These are phyloP conservation scores for Tursiops truncatus DNA, from an alignment of 2,113 vertebrate genomes.

Conservation along the genomic window DNA sequence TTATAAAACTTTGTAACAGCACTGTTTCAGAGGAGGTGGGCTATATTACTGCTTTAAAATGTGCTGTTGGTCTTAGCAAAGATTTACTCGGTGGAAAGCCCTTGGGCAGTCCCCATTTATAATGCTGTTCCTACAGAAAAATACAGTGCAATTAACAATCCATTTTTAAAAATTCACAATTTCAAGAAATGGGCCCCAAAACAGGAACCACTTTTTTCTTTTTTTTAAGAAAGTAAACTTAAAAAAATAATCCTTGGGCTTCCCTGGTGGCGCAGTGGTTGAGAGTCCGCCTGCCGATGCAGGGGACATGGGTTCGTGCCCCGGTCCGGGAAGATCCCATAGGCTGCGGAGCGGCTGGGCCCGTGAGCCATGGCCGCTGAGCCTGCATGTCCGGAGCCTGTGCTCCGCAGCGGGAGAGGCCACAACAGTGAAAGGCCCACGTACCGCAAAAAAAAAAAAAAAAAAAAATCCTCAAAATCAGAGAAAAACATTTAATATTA, in stretches of 20 bases:
- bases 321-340: too few species aligned
- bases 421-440: too few species aligned
- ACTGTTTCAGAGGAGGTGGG: not conserved
- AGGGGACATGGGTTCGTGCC: too few species aligned
- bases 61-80: not conserved
- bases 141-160: not conserved
- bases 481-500: constrained; percentile 3
- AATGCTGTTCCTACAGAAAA: not conserved
- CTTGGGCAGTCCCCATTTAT: not conserved
- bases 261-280: too few species aligned
- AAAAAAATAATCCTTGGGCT: not conserved
- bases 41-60: not conserved
- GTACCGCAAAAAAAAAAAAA: not conserved
- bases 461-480: not conserved
- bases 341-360: too few species aligned
- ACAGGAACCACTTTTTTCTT: not conserved
- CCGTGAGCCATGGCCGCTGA: too few species aligned
- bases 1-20: not conserved
- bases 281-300: too few species aligned
- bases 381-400: too few species aligned
- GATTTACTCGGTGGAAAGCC: not conserved
- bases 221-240: not conserved
- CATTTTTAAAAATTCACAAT: not conserved
- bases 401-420: too few species aligned
- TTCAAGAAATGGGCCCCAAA: not conserved